phyloP scores from a whole-genome alignment of 2,888 invertebrate genomes.

The Terebella lapidaria region DNA sequence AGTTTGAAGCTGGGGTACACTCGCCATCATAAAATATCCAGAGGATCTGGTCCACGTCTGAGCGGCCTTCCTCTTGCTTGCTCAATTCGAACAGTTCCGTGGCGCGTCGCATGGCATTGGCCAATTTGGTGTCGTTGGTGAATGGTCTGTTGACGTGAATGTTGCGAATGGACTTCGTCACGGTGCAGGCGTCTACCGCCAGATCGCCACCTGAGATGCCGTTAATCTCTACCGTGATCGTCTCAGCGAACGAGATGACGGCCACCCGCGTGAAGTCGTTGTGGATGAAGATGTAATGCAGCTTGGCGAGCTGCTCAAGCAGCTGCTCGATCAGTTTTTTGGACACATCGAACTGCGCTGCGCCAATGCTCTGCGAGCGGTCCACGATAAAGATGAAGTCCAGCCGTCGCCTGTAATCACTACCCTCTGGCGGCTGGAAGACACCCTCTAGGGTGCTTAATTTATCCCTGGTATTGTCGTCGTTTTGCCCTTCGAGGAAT shows the following conservation, averaged over 20 bases:
- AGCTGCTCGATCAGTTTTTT: not conserved
- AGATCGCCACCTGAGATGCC: not conserved
- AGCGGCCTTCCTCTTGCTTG: not conserved
- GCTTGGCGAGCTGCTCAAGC: not conserved
- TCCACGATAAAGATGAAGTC: not conserved
- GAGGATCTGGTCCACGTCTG: not conserved
- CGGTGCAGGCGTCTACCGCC: not conserved
- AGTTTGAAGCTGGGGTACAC: not conserved
- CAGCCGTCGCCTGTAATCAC: too few relatives aligned
- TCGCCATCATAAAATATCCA: not conserved
- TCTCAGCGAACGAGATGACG: not conserved
- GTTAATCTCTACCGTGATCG: not conserved
- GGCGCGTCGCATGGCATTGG: not conserved
- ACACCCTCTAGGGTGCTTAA: too few relatives aligned
- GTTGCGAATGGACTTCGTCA: not conserved
- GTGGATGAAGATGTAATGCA: not conserved
- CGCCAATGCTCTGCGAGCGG: not conserved
- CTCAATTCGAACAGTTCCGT: not conserved
- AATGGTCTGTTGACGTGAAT: not conserved
- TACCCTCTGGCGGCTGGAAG: too few relatives aligned
- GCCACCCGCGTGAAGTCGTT: not conserved
- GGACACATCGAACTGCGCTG: not conserved
- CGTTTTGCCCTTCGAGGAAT: too few relatives aligned
- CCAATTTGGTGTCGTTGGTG: not conserved
- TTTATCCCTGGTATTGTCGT: too few relatives aligned